A percentile compares a stretch with the other conserved stretches of the same genome.
phyloP scores from a whole-genome alignment of 2,797 vertebrate species.

The Smutsia temminckii region DNA sequence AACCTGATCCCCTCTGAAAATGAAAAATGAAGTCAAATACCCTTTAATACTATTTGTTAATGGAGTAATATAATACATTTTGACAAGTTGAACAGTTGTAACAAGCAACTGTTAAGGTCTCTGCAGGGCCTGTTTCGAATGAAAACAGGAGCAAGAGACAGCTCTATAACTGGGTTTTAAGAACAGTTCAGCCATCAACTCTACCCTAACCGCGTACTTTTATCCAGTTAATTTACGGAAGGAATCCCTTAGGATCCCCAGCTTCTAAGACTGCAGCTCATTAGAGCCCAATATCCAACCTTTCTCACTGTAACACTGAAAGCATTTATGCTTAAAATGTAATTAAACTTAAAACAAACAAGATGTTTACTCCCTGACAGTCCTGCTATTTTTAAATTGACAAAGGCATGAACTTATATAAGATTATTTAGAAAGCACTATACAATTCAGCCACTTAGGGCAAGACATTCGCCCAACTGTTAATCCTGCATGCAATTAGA shows the following conservation, averaged over 20 bases:
- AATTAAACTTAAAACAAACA: constrained; percentile 98
- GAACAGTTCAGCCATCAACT: constrained; percentile 88
- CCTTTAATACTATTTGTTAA: constrained; percentile 92
- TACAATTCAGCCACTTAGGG: constrained; percentile 68
- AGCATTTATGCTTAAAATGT: constrained; percentile 90
- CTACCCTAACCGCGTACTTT: constrained; percentile 89
- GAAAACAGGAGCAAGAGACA: constrained; percentile 84
- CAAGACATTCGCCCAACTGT: constrained; percentile 84
- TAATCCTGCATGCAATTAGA: constrained; percentile 95
- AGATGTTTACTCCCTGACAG: constrained; percentile 81
- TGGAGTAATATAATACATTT: constrained; percentile 88
- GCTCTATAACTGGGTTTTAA: constrained; percentile 84
- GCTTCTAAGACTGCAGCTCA: constrained; percentile 92
- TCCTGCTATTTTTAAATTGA: constrained; percentile 71
- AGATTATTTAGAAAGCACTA: constrained; percentile 61
- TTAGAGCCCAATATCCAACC: constrained; percentile 89
- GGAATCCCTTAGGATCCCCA: constrained; percentile 89
- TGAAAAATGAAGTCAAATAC: constrained; percentile 82
- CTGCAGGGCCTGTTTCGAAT: constrained; percentile 85
- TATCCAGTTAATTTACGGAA: constrained; percentile 89
- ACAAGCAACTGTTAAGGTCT: constrained; percentile 87
- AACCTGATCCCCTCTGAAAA: constrained; percentile 68
- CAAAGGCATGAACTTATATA: constrained; percentile 77
- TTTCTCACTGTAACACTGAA: constrained; percentile 86
- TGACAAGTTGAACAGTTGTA: constrained; percentile 90